Evolutionary conservation across 2,888 invertebrate genomes (phyloP), one percentile per base, ranked within the genome.

Genomic region (Hyalella azteca): DNA sequence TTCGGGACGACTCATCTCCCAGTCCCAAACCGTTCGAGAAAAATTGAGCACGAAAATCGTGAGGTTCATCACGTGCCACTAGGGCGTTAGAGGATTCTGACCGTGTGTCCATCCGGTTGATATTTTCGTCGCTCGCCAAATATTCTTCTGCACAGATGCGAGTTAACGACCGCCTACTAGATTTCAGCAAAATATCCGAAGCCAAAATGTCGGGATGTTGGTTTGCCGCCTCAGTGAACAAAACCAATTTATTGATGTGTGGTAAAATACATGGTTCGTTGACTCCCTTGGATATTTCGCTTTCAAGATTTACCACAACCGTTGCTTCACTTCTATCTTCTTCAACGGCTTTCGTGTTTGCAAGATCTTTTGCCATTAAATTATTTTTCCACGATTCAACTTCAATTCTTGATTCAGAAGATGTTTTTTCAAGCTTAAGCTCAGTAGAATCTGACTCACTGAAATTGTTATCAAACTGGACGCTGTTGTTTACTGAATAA

Each of bases 141-240:
- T 26, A n/a, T 54, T 40, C 50, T 9, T 2, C 13, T 22, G 78
- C 19, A 75, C 40, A 39, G 40, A 19, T 26, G n/a, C 75, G 77
- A 29, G 40, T 39, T 49, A 49, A 50, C 59, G 77, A 45, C 9
- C 49, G 54, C 45, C 39, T 78, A 5, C 54, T 40, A 11, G 26
- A 45, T n/a, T 48, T 32, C 13, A 36, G 13, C 66, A 36, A 36
- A 15, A 66, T 36, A 29, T 66, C 66, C 32, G 66, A 11, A 45
- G n/a, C 29, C 75, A 41, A 39, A 32, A 45, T n/a, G 7, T n/a
- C 75, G 26, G 75, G 75, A 75, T 45, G 75, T 41, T 45, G 50
- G 13, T 50, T 78, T 7, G 79, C 60, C 39, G 78, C 77, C 29
- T 79, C 81, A 45, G 77, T 50, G 75, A 45, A 75, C 45, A 75